Conservation (phyloP, 2,113 vertebrate genomes). For the Hymenochirus boettgeri region DNA sequence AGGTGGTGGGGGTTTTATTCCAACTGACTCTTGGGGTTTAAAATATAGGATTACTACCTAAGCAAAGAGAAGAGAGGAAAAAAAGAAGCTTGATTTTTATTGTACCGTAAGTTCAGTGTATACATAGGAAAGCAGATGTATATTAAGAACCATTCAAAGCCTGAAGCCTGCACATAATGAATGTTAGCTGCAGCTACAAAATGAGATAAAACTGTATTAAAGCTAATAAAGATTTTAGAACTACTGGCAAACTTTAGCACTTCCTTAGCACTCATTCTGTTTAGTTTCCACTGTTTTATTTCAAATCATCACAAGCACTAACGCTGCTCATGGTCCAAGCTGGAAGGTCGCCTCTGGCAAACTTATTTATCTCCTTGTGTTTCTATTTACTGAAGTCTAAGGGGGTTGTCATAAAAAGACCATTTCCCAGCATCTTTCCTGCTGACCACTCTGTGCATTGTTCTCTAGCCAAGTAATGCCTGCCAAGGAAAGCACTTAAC, state of each 20-base stretch:
- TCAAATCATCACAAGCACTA: constrained; percentile 17
- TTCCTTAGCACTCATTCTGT: constrained; percentile 29
- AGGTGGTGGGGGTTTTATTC: neutral
- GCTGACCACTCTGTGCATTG: constrained; percentile 38
- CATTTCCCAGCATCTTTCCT: constrained; percentile 38
- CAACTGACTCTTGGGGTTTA: no score
- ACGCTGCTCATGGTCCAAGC: constrained; percentile 32
- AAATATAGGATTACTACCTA: no score
- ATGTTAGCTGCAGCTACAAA: constrained; percentile 28
- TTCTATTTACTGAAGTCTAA: constrained; percentile 41
- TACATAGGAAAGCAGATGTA: constrained; percentile 2
- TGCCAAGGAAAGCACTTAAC: constrained; percentile 30
- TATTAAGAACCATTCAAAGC: constrained; percentile 3
- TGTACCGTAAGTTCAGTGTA: neutral
- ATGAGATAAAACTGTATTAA: constrained; percentile 30
- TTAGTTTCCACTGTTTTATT: constrained; percentile 30
- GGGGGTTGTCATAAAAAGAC: constrained; percentile 40
- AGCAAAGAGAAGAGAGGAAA: no score
- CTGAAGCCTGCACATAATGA: constrained; percentile 14
- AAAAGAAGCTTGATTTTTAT: neutral
- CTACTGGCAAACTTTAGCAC: constrained; percentile 31
- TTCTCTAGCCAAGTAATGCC: constrained; percentile 24
- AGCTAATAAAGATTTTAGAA: constrained; percentile 36
- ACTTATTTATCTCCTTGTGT: constrained; percentile 41
- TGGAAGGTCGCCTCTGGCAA: constrained; percentile 39